Conservation (phyloP, 2,888 invertebrate genomes). For the Heteromurus nitidus region DNA sequence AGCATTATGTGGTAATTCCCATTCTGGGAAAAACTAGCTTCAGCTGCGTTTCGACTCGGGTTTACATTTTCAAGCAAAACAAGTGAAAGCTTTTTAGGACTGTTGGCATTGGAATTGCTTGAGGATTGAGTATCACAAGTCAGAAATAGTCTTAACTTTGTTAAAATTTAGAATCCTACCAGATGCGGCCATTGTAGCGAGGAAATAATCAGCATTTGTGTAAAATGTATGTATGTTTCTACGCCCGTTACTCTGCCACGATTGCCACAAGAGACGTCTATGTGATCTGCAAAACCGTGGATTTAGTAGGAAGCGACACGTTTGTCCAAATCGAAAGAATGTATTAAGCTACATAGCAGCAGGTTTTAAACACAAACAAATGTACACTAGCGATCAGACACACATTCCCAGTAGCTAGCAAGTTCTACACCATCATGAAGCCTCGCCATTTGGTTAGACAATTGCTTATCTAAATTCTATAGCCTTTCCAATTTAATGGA, state of each 20-base stretch:
- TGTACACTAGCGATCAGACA: too few species aligned
- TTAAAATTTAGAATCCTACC: constrained; percentile 1
- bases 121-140: constrained; percentile 1
- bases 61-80: constrained; percentile 20
- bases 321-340: too few species aligned
- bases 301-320: too few species aligned
- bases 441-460: too few species aligned
- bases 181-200: not conserved
- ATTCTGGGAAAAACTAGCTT: not conserved
- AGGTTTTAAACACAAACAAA: too few species aligned
- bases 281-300: too few species aligned
- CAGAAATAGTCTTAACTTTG: not conserved
- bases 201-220: not conserved
- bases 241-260: too few species aligned
- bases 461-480: constrained; percentile 40
- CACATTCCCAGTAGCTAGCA: too few species aligned
- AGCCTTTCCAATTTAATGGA: constrained; percentile 38
- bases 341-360: too few species aligned
- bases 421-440: too few species aligned
- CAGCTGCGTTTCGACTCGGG: not conserved
- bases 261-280: too few species aligned
- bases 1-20: constrained; percentile 13
- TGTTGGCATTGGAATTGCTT: not conserved
- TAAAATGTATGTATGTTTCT: too few species aligned
- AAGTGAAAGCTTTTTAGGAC: constrained; percentile 23